phyloP scores from a whole-genome alignment of 2,113 vertebrate species.

The Candoia aspera region DNA sequence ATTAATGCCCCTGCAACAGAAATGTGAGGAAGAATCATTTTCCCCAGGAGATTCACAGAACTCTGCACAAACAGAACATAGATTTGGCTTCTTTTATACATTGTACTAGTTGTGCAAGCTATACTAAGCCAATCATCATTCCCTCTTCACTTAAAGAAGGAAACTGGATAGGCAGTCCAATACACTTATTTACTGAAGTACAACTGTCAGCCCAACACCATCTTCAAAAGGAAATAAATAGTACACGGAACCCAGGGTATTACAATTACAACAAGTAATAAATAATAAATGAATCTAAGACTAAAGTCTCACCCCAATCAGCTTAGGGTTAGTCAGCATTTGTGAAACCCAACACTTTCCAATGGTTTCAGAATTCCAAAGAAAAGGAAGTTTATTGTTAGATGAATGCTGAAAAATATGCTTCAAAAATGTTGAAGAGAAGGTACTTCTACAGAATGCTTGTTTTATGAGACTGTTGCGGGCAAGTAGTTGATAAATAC shows the following conservation, averaged over 20 bases:
- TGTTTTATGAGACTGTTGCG: background rate
- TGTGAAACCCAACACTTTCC: background rate
- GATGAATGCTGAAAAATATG: background rate
- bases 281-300: background rate
- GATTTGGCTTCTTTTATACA: constrained; percentile 40
- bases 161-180: background rate
- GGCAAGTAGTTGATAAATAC: background rate
- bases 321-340: background rate
- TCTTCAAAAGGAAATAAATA: background rate
- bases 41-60: constrained; percentile 21
- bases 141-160: background rate
- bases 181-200: background rate
- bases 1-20: background rate
- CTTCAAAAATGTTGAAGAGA: background rate
- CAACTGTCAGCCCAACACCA: background rate
- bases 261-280: background rate
- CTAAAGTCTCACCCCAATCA: background rate
- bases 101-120: background rate
- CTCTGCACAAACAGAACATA: constrained; percentile 10
- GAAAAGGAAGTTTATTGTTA: background rate
- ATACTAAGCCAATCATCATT: background rate
- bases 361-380: background rate
- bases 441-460: background rate
- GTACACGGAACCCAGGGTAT: background rate
- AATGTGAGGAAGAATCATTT: constrained; percentile 3